phyloP scores from a whole-genome alignment of 2,113 vertebrate genomes.

The Lepidothrix coronata region DNA sequence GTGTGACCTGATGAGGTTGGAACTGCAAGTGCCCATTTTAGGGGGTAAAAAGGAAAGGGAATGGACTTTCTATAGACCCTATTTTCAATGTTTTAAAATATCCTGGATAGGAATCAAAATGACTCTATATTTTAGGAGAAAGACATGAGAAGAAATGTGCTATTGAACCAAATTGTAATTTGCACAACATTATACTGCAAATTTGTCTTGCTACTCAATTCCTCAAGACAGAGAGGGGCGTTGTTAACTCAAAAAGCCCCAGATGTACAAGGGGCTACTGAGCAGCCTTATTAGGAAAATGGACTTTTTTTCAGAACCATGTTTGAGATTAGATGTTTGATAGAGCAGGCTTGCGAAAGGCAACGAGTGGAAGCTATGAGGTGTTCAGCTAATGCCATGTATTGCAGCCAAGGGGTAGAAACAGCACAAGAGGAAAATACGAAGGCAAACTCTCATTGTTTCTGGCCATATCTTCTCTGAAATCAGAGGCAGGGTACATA shows the following conservation, averaged over 20 bases:
- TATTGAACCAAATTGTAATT: not conserved
- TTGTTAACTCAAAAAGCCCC: not conserved
- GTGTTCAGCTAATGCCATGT: not conserved
- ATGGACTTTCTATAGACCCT: not conserved
- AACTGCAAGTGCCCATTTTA: slow-evolving; percentile 39
- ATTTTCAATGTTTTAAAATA: slow-evolving; percentile 11
- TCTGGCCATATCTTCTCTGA: not conserved
- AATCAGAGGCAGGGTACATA: not conserved
- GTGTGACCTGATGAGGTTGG: slow-evolving; percentile 53
- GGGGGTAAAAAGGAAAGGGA: slow-evolving; percentile 16
- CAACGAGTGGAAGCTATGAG: not conserved
- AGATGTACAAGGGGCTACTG: not conserved
- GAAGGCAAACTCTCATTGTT: not conserved
- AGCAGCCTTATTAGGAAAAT: not conserved
- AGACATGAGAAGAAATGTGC: not conserved
- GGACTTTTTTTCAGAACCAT: not conserved
- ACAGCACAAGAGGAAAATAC: not conserved
- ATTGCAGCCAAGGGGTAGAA: not conserved
- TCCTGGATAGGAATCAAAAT: not conserved
- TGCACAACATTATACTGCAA: not conserved
- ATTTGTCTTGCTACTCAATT: not conserved
- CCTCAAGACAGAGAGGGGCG: not conserved
- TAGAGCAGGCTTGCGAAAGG: not conserved
- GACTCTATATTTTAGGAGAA: not conserved
- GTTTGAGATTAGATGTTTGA: not conserved